Evolutionary conservation across 2,888 invertebrate species (phyloP).

Genomic region (Galeruca laticollis): DNA sequence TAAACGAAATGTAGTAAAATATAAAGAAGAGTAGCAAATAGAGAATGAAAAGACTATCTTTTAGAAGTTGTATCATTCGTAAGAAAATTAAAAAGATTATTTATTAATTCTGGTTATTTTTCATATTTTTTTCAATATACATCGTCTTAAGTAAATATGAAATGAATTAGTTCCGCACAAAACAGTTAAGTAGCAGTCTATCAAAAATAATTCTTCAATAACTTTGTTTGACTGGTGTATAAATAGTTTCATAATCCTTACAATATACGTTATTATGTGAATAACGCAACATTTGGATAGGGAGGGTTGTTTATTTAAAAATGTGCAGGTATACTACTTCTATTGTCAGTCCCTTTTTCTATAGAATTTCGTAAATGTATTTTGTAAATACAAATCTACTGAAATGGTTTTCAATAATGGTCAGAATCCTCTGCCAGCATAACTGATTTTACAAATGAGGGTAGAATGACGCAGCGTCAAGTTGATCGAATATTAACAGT

Average conservation of each 20-base stretch:
- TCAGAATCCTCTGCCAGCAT: slow-evolving; percentile 19
- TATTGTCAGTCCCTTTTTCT: slow-evolving; percentile 43
- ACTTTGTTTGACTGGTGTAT: slow-evolving; percentile 20
- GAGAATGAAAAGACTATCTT: no score
- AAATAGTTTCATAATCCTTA: slow-evolving; percentile 18
- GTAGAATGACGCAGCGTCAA: slow-evolving; percentile 26
- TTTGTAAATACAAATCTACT: slow-evolving; percentile 48
- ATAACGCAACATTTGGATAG: slow-evolving; percentile 21
- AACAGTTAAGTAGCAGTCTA: background rate
- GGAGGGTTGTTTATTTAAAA: slow-evolving; percentile 38
- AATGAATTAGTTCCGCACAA: background rate
- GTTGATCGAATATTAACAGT: background rate
- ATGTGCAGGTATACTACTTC: slow-evolving; percentile 48
- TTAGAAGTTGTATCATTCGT: no score
- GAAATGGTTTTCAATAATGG: slow-evolving; percentile 30
- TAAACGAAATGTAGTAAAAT: no score
- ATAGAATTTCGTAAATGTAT: slow-evolving; percentile 51
- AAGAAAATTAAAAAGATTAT: no score
- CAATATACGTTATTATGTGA: slow-evolving; percentile 18
- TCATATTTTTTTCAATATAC: no score
- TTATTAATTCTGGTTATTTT: no score
- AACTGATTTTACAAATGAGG: slow-evolving; percentile 33
- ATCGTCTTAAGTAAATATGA: no score
- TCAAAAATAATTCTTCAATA: background rate
- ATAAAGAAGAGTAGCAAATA: no score